A percentile compares a stretch with the other conserved stretches of the same genome.
phyloP scores from a whole-genome alignment of 2,113 vertebrate genomes.

The Suncus etruscus region DNA sequence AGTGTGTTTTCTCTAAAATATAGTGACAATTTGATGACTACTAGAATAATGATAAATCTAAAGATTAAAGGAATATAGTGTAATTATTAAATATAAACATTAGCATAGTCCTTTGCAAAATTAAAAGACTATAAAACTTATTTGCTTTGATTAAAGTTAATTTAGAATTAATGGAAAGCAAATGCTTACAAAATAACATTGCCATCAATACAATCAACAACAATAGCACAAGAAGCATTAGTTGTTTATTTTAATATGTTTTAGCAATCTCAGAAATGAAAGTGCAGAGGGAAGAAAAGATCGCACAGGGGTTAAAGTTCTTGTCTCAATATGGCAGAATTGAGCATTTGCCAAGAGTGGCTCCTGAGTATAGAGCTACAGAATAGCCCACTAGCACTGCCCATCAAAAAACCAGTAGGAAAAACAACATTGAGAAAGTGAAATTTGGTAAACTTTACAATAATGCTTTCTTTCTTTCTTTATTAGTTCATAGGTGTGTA shows the following conservation, averaged over 20 bases:
- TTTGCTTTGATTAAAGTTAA: constrained; percentile 32
- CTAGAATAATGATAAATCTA: constrained; percentile 18
- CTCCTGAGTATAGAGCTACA: no score
- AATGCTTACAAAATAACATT: not conserved
- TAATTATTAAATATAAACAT: not conserved
- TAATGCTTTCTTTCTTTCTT: not conserved
- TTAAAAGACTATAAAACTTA: not conserved
- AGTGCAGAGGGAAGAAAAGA: no score
- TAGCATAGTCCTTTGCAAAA: not conserved
- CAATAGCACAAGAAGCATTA: not conserved
- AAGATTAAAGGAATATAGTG: not conserved
- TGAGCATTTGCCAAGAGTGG: no score
- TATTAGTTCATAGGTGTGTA: not conserved
- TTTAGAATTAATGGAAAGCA: not conserved
- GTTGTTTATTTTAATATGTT: no score
- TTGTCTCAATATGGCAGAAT: no score
- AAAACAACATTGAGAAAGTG: no score
- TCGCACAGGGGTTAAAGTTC: no score
- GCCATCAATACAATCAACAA: not conserved
- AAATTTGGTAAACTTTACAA: not conserved
- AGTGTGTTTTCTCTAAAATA: not conserved
- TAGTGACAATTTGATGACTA: constrained; percentile 3
- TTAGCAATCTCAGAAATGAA: no score
- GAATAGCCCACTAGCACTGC: no score
- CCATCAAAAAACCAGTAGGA: no score